Evolutionary conservation across 2,113 vertebrate genomes (phyloP), one percentile per base, ranked within the genome.

Genomic region (Pantherophis guttatus): DNA sequence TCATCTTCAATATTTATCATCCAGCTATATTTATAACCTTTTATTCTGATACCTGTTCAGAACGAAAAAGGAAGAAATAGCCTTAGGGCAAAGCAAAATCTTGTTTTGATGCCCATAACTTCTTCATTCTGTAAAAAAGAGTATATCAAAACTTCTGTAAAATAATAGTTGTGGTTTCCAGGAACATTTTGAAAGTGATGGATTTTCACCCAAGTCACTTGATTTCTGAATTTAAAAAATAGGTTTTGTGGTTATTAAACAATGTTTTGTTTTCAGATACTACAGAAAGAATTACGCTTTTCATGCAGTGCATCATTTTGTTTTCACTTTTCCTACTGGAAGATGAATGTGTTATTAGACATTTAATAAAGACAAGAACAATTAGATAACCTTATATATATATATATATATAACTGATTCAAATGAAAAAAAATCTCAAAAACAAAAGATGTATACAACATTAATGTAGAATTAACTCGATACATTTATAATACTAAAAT

Each of bases 31-130:
- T 87, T 21, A 90, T 1, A 24, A 58, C 1, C 2, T 89, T 90
- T n/a, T 0, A 88, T 90, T 0, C 2, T 44, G 0, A 33, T 65
- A 24, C 19, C 75, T 5, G 55, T 59, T 53, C 0, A 33, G 81
- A 91, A 93, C 59, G 17, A 65, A 9, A 12, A 50, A 88, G 87
- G 75, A 44, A 65, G 26, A 90, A 23, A 0, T 29, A 87, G 62
- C 9, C 5, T 23, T n/a, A 91, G 29, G 62, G 90, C 7, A 62
- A 75, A 86, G 5, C 52, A 87, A 85, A 21, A 55, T 88, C 89
- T 33, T 87, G 81, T 54, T 87, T 33, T n/a, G 19, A 70, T n/a
- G 10, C 13, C 8, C n/a, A 55, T 17, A 12, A 91, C 21, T 87
- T 65, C 17, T 39, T 44, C 48, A 7, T 44, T 87, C 12, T 50